A percentile compares a stretch with the other conserved stretches of the same genome.
Evolutionary conservation across 2,113 vertebrate genomes (phyloP).

Genomic region (Lampris incognitus): DNA sequence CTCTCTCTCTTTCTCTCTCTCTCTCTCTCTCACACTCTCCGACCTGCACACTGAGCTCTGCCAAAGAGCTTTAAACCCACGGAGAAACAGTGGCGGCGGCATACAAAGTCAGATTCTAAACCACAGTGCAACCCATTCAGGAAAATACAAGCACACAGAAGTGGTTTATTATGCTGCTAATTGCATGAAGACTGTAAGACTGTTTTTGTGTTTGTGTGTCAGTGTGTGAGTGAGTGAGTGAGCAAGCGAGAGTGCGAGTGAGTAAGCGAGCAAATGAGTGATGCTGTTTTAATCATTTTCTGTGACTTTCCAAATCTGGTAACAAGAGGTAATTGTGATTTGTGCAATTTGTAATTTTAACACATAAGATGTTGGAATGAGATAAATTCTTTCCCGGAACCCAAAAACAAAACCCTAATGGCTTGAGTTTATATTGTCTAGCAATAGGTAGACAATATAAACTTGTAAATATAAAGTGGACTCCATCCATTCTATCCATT

Average conservation of each 20-base stretch:
- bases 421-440: no score
- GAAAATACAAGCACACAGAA: constrained; percentile 16
- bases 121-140: constrained; percentile 1
- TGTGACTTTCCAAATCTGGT: background rate
- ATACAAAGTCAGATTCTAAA: constrained; percentile 6
- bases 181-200: background rate
- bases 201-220: constrained; percentile 7
- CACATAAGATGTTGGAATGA: no score
- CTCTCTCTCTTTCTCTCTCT: background rate
- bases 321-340: background rate
- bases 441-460: no score
- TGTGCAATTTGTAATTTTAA: no score
- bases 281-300: background rate
- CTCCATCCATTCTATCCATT: no score
- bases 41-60: background rate
- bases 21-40: constrained; percentile 3
- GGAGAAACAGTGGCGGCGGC: background rate
- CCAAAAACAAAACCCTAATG: no score
- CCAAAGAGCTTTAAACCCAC: constrained; percentile 10
- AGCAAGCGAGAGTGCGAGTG: constrained; percentile 3
- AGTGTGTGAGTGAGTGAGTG: constrained; percentile 6
- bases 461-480: no score
- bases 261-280: background rate
- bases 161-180: background rate
- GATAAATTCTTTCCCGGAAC: no score